Conservation (phyloP, 2,113 vertebrate genomes). For the Barnardius zonarius region DNA sequence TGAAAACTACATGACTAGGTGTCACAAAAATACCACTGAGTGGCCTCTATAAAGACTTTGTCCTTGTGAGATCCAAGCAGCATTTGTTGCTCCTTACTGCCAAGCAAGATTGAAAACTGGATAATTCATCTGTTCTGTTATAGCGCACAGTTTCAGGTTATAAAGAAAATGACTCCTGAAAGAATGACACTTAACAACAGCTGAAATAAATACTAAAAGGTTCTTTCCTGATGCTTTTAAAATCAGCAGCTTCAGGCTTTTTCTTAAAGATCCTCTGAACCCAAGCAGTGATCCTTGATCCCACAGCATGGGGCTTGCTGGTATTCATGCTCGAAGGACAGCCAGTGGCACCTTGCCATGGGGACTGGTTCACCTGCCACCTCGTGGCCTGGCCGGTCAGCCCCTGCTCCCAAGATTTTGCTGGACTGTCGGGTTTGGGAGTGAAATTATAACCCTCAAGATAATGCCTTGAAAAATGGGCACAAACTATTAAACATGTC, state of each 20-base stretch:
- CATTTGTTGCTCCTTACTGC: not conserved
- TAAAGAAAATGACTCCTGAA: not conserved
- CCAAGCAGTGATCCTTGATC: not conserved
- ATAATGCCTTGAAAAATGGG: not conserved
- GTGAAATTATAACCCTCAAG: not conserved
- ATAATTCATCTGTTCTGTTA: not conserved
- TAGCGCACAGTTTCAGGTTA: not conserved
- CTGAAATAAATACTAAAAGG: not conserved
- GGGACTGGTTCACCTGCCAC: not conserved
- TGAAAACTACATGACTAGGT: not conserved
- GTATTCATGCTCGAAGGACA: not conserved
- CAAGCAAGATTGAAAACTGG: not conserved
- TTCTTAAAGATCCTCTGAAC: not conserved
- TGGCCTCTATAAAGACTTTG: not conserved
- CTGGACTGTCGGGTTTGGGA: not conserved
- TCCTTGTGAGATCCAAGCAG: not conserved
- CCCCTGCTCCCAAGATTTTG: not conserved
- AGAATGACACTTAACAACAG: not conserved
- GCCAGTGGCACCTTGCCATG: not conserved
- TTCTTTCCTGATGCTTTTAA: not conserved
- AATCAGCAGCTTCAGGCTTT: not conserved
- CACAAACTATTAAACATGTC: fast-evolving
- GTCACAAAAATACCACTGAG: not conserved
- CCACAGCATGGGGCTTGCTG: fast-evolving
- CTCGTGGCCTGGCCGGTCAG: not conserved